Conservation (phyloP, 1,140 invertebrate species). For the Aphelenchoides besseyi region DNA sequence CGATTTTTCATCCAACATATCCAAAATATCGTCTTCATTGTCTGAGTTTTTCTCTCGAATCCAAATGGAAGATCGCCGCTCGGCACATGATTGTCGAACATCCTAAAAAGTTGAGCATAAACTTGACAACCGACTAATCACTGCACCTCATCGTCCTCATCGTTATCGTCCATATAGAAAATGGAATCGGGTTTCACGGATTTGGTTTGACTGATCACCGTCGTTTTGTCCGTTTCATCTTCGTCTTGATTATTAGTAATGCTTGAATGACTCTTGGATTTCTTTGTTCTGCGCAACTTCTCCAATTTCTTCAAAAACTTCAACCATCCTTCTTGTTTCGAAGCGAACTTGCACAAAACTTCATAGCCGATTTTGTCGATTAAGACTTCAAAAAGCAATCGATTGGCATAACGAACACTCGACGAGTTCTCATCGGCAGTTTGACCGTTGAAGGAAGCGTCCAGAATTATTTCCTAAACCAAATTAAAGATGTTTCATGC, state of each 20-base stretch:
- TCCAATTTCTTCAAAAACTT: conserved; percentile 41
- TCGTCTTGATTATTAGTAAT: conserved; percentile 18
- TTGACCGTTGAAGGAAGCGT: conserved; percentile 30
- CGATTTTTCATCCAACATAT: conserved; percentile 11
- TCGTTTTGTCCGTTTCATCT: conserved; percentile 23
- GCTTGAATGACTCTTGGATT: conserved; percentile 16
- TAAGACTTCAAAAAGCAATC: conserved; percentile 24
- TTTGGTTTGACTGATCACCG: conserved; percentile 22
- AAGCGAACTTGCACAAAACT: conserved; percentile 17
- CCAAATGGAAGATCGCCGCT: background rate
- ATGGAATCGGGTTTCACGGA: conserved; percentile 36
- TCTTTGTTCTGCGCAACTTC: conserved; percentile 24
- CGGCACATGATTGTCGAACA: background rate
- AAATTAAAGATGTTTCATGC: conserved; percentile 21
- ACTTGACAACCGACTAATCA: background rate
- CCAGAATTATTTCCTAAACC: conserved; percentile 30
- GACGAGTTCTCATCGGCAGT: conserved; percentile 16
- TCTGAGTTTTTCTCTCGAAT: background rate
- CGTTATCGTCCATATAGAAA: conserved; percentile 30
- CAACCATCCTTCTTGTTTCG: conserved; percentile 27
- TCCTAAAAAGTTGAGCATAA: background rate
- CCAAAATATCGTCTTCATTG: background rate
- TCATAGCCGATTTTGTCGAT: conserved; percentile 32
- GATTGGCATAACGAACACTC: conserved; percentile 28
- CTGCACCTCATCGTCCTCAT: conserved; percentile 29